phyloP scores from a whole-genome alignment of 2,888 invertebrate species.

The Caradrina kadenii region DNA sequence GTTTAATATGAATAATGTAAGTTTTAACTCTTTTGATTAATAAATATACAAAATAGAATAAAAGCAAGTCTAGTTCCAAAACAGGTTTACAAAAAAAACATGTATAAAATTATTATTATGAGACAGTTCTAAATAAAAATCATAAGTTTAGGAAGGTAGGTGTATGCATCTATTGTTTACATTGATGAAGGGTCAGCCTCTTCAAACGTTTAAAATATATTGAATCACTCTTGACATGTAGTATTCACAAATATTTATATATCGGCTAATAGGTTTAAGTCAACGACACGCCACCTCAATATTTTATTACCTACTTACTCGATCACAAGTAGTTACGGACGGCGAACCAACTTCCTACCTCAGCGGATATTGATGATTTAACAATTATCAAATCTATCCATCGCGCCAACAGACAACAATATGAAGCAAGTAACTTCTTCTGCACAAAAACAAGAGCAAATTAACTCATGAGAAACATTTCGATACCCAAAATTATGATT shows the following conservation, averaged over 20 bases:
- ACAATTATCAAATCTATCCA: conserved; percentile 65
- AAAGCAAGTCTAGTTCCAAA: conserved; percentile 8
- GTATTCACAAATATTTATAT: conserved; percentile 30
- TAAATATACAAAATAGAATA: not conserved
- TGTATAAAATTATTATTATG: not conserved
- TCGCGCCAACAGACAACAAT: conserved; percentile 29
- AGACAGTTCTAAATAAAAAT: not conserved
- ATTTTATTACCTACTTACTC: conserved; percentile 39
- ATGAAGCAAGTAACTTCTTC: conserved; percentile 17
- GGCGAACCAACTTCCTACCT: conserved; percentile 54
- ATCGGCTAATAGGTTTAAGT: conserved; percentile 24
- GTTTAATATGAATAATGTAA: not conserved
- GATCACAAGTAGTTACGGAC: conserved; percentile 43
- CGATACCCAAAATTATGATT: conserved; percentile 38
- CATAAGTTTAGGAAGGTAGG: not conserved
- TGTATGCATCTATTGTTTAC: conserved; percentile 19
- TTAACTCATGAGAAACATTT: conserved; percentile 49
- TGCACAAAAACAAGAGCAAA: conserved; percentile 49
- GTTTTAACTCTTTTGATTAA: not conserved
- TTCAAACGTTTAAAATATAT: not conserved
- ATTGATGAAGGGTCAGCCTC: not conserved
- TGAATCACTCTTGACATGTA: conserved; percentile 3
- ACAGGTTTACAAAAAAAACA: conserved; percentile 2
- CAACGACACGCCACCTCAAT: conserved; percentile 47
- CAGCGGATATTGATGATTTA: conserved; percentile 76